phyloP scores from a whole-genome alignment of 1,140 invertebrate genomes.

The Anagrus nilaparvatae region DNA sequence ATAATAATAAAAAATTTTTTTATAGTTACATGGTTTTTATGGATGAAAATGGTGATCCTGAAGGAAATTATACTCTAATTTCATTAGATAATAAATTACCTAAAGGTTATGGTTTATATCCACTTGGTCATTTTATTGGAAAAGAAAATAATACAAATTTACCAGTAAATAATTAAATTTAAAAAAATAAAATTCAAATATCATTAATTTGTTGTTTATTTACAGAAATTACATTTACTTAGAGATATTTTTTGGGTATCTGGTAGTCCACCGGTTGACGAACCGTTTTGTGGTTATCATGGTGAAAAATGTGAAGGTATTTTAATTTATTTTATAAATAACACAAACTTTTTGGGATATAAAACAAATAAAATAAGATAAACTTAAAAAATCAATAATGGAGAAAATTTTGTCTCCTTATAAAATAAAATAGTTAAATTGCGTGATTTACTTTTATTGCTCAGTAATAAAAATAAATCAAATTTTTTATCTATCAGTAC shows the following conservation, averaged over 20 bases:
- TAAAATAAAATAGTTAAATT: too few species aligned
- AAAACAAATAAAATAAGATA: too few species aligned
- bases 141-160: conserved; percentile 39
- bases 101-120: conserved; percentile 58
- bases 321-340: conserved; percentile 50
- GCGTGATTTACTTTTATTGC: too few species aligned
- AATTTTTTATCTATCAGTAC: too few species aligned
- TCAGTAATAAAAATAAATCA: too few species aligned
- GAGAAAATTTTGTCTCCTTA: too few species aligned
- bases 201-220: conserved; percentile 16
- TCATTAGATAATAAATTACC: conserved; percentile 44
- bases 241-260: conserved; percentile 68
- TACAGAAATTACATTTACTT: conserved; percentile 58
- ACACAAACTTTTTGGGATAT: too few species aligned
- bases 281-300: conserved; percentile 83
- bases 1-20: too few species aligned
- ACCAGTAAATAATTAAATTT: conserved; percentile 41
- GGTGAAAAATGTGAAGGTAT: conserved; percentile 85
- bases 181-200: neutral
- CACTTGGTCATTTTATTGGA: conserved; percentile 56
- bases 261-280: conserved; percentile 71
- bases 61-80: conserved; percentile 91
- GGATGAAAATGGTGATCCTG: conserved; percentile 89
- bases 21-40: conserved; percentile 82
- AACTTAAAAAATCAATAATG: too few species aligned